Evolutionary conservation across 37 sponge, comb jelly and placozoan genomes (phyloP).

Genomic region (Sycon ciliatum): DNA sequence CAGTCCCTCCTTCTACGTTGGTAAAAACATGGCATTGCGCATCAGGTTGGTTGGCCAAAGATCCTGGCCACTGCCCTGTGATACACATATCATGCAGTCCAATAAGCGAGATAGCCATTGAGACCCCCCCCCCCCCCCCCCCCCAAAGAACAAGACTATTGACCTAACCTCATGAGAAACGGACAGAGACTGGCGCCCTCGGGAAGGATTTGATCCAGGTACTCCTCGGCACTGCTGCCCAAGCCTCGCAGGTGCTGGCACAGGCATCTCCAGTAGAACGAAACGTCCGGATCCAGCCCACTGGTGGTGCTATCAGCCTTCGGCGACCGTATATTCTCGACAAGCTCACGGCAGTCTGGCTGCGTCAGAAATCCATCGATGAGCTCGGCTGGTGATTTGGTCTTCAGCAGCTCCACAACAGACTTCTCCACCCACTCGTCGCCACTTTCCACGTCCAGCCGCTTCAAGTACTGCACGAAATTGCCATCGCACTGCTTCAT

Average conservation of each 20-base stretch:
- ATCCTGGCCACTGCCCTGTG: too few relatives aligned
- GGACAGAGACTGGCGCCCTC: constrained; percentile 50
- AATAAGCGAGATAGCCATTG: too few relatives aligned
- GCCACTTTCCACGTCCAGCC: constrained; percentile 61
- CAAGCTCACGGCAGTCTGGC: not conserved
- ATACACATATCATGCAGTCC: too few relatives aligned
- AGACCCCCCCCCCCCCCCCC: too few relatives aligned
- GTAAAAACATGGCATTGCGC: too few relatives aligned
- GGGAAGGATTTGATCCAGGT: constrained; percentile 51
- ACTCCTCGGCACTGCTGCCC: constrained; percentile 29
- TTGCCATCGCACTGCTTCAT: constrained; percentile 34
- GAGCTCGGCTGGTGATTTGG: constrained; percentile 9
- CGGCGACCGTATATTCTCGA: too few relatives aligned
- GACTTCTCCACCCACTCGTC: constrained; percentile 51
- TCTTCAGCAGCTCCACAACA: constrained; percentile 18
- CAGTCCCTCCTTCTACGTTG: too few relatives aligned
- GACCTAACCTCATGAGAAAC: constrained; percentile 48
- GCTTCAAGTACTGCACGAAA: constrained; percentile 42
- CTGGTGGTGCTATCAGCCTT: too few relatives aligned
- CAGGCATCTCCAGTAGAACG: constrained; percentile 66
- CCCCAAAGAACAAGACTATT: too few relatives aligned
- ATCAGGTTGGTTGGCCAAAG: too few relatives aligned
- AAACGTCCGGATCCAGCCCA: too few relatives aligned
- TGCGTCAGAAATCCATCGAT: not conserved
- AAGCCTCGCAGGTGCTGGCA: constrained; percentile 33